These are phyloP conservation scores for Crenuchus spilurus DNA, from an alignment of 2,797 vertebrate genomes.

Conservation along the genomic window DNA sequence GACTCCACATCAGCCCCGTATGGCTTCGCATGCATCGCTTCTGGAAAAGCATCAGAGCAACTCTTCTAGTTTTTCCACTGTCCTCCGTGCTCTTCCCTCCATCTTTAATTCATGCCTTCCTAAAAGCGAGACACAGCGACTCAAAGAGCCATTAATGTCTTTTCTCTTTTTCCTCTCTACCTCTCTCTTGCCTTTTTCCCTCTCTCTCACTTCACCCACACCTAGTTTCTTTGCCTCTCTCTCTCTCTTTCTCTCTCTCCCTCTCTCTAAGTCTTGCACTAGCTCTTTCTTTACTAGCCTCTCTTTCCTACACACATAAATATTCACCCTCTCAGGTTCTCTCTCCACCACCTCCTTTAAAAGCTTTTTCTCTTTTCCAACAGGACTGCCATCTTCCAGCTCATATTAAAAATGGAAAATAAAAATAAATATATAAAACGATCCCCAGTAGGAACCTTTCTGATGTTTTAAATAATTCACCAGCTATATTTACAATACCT, in stretches of 20 bases:
- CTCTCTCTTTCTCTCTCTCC: background rate
- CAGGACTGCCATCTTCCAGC: constrained; percentile 63
- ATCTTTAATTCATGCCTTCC: constrained; percentile 76
- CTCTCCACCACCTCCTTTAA: constrained; percentile 29
- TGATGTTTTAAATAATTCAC: constrained; percentile 75
- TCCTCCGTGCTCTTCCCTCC: constrained; percentile 16
- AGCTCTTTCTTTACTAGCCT: background rate
- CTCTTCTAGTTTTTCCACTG: constrained; percentile 6
- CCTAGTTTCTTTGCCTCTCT: background rate
- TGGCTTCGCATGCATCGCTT: constrained; percentile 13
- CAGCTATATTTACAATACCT: constrained; percentile 63
- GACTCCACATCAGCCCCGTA: constrained; percentile 6
- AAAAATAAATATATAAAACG: constrained; percentile 52
- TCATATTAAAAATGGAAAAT: constrained; percentile 61
- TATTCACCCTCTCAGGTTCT: constrained; percentile 32
- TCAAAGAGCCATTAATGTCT: constrained; percentile 69
- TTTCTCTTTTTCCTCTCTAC: constrained; percentile 41
- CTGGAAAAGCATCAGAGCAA: background rate
- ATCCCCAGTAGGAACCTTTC: constrained; percentile 66
- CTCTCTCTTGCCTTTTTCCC: constrained; percentile 15
- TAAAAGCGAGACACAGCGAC: constrained; percentile 64
- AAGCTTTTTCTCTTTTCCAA: constrained; percentile 54
- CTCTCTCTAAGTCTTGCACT: background rate
- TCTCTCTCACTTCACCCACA: background rate
- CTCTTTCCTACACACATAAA: background rate